Evolutionary conservation across 2,888 invertebrate species (phyloP), one percentile per base, ranked within the genome.

Genomic region (Anaspis maculata): DNA sequence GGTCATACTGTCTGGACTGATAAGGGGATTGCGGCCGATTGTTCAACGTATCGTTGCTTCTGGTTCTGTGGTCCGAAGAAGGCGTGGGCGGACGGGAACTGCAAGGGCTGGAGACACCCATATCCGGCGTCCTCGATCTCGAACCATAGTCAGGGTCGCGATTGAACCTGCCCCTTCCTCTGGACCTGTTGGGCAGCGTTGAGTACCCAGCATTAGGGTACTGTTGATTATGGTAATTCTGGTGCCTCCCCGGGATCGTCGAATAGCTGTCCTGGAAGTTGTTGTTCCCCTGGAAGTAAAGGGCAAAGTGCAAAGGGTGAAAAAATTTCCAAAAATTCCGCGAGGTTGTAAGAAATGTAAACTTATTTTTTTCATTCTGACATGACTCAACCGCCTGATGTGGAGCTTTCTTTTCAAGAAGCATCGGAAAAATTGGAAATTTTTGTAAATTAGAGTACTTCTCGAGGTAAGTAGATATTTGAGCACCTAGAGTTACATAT

Each of bases 91-190:
- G 60, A 16, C 63, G 49, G 2, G 64, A 65, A 47, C 52, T 59
- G 21, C 44, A 48, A 3, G 61, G 62, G 36, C 61, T 64, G 24
- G 45, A 33, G 25, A 45, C 34, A 25, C 48, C 61, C 45, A 64
- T 62, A 44, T 72, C 71, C 11, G 71, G 70, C 19, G 71, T 70
- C 32, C 58, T 56, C 26, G 68, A 63, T 41, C 69, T 45, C 41
- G 52, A 54, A 24, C 16, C 5, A n/a, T n/a, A n/a, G 10, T 67
- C 66, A 21, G 61, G 50, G 27, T 77, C 76, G 52, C 72, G 70
- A 13, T 74, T 71, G 45, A 72, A 66, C 46, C 82, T 69, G 15
- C 80, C 81, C 49, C 80, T 66, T 14, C 57, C 56, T 29, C 75
- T 72, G 30, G 67, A 56, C 24, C 64, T 60, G 15, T 56, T 54